Conservation (phyloP, 2,113 vertebrate species). For the Vulpes vulpes region DNA sequence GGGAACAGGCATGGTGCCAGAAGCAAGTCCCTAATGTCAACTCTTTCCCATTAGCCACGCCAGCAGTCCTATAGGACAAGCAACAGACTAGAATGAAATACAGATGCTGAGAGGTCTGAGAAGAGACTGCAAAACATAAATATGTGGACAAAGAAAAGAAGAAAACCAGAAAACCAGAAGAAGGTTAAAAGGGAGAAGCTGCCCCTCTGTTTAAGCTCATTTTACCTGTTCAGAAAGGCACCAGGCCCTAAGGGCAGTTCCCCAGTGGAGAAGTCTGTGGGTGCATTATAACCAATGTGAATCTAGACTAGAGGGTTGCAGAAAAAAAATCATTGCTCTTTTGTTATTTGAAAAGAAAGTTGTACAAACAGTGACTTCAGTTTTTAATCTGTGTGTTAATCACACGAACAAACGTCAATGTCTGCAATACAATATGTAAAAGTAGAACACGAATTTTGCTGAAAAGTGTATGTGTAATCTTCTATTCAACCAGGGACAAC, state of each 20-base stretch:
- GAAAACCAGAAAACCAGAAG: not conserved
- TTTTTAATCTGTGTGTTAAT: not conserved
- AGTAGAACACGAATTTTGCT: not conserved
- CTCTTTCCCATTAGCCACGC: not conserved
- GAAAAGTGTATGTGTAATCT: not conserved
- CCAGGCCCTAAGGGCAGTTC: not conserved
- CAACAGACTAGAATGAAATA: not conserved
- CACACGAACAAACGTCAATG: not conserved
- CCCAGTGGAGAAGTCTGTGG: too few relatives aligned
- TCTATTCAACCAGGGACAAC: not conserved
- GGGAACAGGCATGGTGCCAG: not conserved
- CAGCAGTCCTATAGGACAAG: not conserved
- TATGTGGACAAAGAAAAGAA: not conserved
- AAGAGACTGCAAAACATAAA: not conserved
- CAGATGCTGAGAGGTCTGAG: not conserved
- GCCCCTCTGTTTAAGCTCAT: not conserved
- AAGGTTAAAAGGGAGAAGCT: not conserved
- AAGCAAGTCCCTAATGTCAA: not conserved
- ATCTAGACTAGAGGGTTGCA: not conserved
- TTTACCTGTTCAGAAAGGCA: not conserved
- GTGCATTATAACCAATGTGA: not conserved
- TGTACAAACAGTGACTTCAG: not conserved
- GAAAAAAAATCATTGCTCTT: not conserved
- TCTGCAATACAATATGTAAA: not conserved
- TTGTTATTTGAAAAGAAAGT: not conserved